These are phyloP conservation scores for Aurelia aurita DNA, from an alignment of 30 jellyfish, hydroid and myxozoan species.

Conservation along the genomic window DNA sequence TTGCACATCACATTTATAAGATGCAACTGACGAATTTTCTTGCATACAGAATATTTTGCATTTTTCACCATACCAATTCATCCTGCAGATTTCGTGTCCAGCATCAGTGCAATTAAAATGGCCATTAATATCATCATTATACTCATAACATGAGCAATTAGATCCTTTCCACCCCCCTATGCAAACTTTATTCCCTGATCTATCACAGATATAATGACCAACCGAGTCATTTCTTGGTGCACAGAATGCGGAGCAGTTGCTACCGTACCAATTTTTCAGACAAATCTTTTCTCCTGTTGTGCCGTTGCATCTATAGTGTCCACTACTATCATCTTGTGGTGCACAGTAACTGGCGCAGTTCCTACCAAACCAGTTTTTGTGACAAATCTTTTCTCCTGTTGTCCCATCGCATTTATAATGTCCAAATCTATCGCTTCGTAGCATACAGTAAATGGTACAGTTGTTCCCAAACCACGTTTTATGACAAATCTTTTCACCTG, in stretches of 20 bases:
- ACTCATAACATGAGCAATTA: conserved; percentile 5
- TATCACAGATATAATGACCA: conserved; percentile 46
- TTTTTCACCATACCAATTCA: not conserved
- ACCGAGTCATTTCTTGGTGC: conserved; percentile 5
- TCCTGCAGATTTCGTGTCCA: not conserved
- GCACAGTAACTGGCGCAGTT: conserved; percentile 50
- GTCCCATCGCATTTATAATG: conserved; percentile 2
- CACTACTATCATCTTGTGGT: conserved; percentile 8
- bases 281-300: conserved; percentile 8
- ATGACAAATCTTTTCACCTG: conserved; percentile 6
- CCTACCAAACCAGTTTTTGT: conserved; percentile 49
- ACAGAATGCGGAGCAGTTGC: conserved; percentile 43
- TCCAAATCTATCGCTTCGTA: not conserved
- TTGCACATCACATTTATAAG: not conserved
- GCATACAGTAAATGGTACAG: conserved; percentile 14
- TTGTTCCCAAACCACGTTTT: not conserved
- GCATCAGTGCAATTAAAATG: not conserved
- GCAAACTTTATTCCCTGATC: not conserved
- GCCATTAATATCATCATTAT: conserved; percentile 1
- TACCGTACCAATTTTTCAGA: conserved; percentile 51
- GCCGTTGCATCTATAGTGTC: conserved; percentile 34
- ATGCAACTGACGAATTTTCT: not conserved
- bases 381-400: conserved; percentile 12
- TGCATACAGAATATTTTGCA: not conserved
- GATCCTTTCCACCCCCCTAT: conserved; percentile 8